Evolutionary conservation across 2,888 invertebrate species (phyloP).

Genomic region (Sminthurinus aureus): DNA sequence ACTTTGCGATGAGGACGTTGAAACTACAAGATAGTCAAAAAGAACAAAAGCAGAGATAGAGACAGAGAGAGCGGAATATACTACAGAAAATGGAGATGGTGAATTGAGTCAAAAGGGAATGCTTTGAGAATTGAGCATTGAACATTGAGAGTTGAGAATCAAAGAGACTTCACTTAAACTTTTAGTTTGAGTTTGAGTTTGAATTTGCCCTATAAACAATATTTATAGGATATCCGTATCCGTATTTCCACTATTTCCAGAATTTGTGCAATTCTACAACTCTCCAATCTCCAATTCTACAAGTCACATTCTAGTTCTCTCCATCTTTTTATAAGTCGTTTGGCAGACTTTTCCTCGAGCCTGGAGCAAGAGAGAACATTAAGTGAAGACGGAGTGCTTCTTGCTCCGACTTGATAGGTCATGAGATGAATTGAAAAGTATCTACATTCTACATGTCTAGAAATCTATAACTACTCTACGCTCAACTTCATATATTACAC

Average conservation of each 20-base stretch:
- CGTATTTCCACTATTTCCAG: background rate
- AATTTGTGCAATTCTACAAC: too few species aligned
- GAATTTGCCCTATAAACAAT: background rate
- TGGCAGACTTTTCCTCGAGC: background rate
- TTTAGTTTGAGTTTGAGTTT: background rate
- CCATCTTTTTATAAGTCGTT: background rate
- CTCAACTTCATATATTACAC: background rate
- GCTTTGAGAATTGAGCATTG: too few species aligned
- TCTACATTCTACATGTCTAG: background rate
- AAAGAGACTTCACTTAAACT: background rate
- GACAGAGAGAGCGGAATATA: background rate
- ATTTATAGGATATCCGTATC: background rate
- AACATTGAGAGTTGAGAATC: too few species aligned
- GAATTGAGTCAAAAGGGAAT: background rate
- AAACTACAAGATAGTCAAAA: too few species aligned
- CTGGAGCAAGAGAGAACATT: background rate
- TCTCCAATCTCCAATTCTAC: too few species aligned
- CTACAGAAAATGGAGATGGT: too few species aligned
- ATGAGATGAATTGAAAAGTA: slow-evolving; percentile 1
- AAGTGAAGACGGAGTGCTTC: background rate
- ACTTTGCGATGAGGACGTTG: too few species aligned
- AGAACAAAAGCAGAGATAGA: too few species aligned
- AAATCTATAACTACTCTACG: background rate
- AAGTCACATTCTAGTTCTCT: background rate
- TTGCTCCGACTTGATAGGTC: background rate